Conservation (phyloP, 2,113 vertebrate genomes). For the Girardinichthys multiradiatus region DNA sequence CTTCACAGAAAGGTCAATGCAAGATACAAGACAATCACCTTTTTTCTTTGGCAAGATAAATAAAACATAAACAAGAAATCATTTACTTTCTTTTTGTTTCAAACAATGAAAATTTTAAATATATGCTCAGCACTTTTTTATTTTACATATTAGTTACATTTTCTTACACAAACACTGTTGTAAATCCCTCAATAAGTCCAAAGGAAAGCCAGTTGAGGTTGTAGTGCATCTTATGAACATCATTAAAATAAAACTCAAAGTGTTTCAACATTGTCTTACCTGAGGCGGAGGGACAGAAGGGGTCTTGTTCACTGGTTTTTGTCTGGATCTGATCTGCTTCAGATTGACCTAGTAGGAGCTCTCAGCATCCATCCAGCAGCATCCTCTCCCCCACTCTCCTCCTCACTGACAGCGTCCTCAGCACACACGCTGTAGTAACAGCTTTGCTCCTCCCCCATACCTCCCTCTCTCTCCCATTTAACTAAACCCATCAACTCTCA, state of each 20-base stretch:
- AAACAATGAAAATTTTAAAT: no score
- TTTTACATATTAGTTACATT: no score
- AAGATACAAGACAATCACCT: no score
- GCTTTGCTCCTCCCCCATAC: slow-evolving; percentile 41
- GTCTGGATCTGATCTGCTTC: slow-evolving; percentile 24
- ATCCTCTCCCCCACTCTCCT: slow-evolving; percentile 35
- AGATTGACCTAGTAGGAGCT: slow-evolving; percentile 5
- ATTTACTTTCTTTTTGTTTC: no score
- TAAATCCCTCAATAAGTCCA: neutral
- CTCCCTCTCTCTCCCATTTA: slow-evolving; percentile 21
- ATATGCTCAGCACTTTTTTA: no score
- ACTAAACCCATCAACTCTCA: slow-evolving; percentile 55
- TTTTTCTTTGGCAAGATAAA: no score
- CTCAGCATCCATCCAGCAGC: slow-evolving; percentile 46
- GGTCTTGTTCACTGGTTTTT: neutral
- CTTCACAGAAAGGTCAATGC: no score
- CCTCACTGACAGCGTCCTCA: slow-evolving; percentile 50
- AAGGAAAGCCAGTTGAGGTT: neutral
- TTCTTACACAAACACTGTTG: neutral
- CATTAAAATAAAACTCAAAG: neutral
- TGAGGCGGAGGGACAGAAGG: slow-evolving; percentile 17
- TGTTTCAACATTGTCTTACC: slow-evolving; percentile 38
- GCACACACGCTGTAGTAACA: slow-evolving; percentile 40
- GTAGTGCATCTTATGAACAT: neutral
- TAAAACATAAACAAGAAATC: no score